Evolutionary conservation across 2,888 invertebrate species (phyloP).

Genomic region (Pecten maximus): DNA sequence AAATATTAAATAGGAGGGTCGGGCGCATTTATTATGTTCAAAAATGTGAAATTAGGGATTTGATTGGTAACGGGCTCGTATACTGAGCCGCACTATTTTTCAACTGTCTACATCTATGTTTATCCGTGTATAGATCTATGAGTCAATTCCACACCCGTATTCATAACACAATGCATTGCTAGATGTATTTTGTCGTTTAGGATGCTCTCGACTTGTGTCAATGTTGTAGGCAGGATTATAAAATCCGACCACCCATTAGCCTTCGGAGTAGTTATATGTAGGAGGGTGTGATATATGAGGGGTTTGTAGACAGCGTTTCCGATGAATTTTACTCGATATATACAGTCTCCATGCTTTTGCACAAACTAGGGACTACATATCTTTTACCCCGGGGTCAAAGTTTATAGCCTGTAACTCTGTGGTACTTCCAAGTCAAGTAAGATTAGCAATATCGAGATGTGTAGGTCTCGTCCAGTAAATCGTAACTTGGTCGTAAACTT

Average conservation of each 20-base stretch:
- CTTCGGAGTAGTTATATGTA: background rate
- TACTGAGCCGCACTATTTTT: background rate
- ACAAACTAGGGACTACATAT: background rate
- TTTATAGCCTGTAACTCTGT: background rate
- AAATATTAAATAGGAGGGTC: slow-evolving; percentile 24
- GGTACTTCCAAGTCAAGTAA: background rate
- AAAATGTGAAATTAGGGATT: slow-evolving; percentile 29
- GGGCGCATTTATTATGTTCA: slow-evolving; percentile 31
- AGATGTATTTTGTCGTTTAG: background rate
- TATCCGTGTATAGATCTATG: background rate
- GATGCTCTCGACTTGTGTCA: background rate
- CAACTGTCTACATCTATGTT: background rate
- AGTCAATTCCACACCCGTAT: background rate
- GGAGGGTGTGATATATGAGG: background rate
- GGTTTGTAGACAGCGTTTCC: background rate
- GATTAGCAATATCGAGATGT: slow-evolving; percentile 5
- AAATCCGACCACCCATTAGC: slow-evolving; percentile 10
- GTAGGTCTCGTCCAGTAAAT: background rate
- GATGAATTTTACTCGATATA: background rate
- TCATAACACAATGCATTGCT: slow-evolving; percentile 7
- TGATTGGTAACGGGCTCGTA: background rate
- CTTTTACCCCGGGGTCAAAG: slow-evolving; percentile 11
- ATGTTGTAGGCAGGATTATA: background rate
- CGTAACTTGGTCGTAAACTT: background rate
- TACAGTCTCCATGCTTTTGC: slow-evolving; percentile 16